These are phyloP conservation scores for Anneissia japonica DNA, from an alignment of 35 echinoderm and acorn worm species.

Conservation along the genomic window DNA sequence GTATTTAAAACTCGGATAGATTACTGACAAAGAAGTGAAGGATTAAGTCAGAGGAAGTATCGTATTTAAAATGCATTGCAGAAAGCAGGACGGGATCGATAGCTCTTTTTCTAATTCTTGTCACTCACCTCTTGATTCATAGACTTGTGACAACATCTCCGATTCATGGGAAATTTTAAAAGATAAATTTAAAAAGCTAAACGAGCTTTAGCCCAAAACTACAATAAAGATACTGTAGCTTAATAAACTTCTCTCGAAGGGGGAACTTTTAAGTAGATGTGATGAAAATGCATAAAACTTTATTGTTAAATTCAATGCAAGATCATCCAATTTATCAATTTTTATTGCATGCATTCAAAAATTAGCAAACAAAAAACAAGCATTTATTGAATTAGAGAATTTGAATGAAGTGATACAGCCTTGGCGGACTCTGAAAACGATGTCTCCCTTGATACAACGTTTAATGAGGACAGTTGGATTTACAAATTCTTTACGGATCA, in stretches of 20 bases:
- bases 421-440: not conserved
- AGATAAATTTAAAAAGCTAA: not conserved
- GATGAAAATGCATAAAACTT: no score
- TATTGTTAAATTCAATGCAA: no score
- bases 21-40: not conserved
- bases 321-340: no score
- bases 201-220: no score
- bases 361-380: no score
- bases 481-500: not conserved
- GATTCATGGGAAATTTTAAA: not conserved
- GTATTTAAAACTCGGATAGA: not conserved
- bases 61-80: not conserved
- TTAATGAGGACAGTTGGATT: not conserved
- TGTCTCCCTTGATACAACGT: not conserved
- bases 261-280: no score
- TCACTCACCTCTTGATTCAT: not conserved
- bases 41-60: not conserved
- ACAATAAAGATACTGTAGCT: no score
- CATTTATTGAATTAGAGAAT: no score
- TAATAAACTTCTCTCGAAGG: no score
- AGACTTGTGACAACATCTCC: not conserved
- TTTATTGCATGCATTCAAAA: no score
- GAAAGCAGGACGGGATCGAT: not conserved
- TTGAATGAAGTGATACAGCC: no score
- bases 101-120: not conserved